Evolutionary conservation across 1,140 invertebrate species (phyloP).

Genomic region (Caenorhabditis inopinata): DNA sequence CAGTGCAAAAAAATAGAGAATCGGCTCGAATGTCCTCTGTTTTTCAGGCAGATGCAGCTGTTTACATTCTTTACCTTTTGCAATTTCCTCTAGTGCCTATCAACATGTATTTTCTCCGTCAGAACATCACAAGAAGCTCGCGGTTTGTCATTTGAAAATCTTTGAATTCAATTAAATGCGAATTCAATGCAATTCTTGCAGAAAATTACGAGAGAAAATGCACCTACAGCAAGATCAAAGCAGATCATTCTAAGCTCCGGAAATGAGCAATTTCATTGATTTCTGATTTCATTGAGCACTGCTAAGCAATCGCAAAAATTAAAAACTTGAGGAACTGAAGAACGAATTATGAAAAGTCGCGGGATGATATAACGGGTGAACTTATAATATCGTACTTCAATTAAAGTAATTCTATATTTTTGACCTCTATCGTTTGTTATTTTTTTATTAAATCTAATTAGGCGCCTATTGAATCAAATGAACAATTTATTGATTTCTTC

Average conservation of each 20-base stretch:
- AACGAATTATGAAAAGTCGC: background rate
- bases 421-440: background rate
- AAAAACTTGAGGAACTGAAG: background rate
- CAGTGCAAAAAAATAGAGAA: no score
- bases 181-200: background rate
- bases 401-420: background rate
- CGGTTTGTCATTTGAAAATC: background rate
- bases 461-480: no score
- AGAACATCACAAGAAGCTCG: constrained; percentile 31
- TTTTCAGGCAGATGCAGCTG: constrained; percentile 13
- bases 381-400: background rate
- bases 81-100: background rate
- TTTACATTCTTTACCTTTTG: constrained; percentile 4
- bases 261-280: constrained; percentile 2
- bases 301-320: background rate
- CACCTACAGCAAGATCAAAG: background rate
- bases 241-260: constrained; percentile 1
- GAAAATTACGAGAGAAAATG: constrained; percentile 4
- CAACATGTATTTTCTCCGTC: constrained; percentile 16
- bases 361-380: background rate
- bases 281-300: background rate
- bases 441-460: background rate
- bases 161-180: no score
- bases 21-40: no score
- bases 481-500: no score